A percentile compares a stretch with the other conserved stretches of the same genome.
Conservation (phyloP, 2,113 vertebrate species). For the Hucho hucho region DNA sequence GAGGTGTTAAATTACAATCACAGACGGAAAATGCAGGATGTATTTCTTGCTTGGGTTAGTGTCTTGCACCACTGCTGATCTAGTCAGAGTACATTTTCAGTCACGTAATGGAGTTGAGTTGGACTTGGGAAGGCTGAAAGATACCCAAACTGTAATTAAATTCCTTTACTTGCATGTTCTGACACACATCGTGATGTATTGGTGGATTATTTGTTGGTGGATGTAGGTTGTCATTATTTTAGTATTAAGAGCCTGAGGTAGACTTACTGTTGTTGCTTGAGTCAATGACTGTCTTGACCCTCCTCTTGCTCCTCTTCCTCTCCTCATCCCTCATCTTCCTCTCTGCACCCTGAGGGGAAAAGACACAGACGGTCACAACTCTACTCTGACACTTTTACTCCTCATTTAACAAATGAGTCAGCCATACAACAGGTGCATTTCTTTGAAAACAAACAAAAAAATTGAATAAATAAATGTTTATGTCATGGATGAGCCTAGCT, state of each 20-base stretch:
- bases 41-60: neutral
- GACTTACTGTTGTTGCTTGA: conserved; percentile 74
- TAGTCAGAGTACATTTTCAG: too few relatives aligned
- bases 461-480: too few relatives aligned
- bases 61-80: neutral
- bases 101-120: neutral
- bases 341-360: conserved; percentile 85
- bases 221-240: neutral
- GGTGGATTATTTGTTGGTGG: neutral
- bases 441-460: too few relatives aligned
- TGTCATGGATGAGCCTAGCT: too few relatives aligned
- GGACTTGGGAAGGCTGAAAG: neutral
- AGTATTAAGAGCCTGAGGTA: neutral
- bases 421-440: too few relatives aligned
- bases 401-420: too few relatives aligned
- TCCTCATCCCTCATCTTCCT: conserved; percentile 98
- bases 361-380: conserved; percentile 3
- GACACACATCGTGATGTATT: neutral
- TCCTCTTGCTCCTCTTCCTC: conserved; percentile 90
- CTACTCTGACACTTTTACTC: neutral
- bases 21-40: too few relatives aligned
- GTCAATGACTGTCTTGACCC: conserved; percentile 82
- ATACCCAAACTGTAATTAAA: neutral
- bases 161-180: neutral
- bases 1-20: too few relatives aligned